Conservation (phyloP, 35 echinoderm and acorn worm genomes). For the Diadema setosum region DNA sequence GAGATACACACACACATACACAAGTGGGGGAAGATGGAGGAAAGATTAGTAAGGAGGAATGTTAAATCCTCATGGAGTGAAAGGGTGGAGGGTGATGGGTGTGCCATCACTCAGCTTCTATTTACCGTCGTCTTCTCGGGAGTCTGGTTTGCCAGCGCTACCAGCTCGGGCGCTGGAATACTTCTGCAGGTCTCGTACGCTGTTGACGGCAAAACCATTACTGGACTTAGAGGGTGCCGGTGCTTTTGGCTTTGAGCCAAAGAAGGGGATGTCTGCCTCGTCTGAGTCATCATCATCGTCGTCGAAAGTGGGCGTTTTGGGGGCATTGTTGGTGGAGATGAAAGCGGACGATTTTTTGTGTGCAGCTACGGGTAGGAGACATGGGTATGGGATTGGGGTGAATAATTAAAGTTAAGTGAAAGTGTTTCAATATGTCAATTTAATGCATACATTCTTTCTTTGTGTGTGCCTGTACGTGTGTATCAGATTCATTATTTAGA, state of each 20-base stretch:
- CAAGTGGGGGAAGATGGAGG: too few species aligned
- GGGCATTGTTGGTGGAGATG: neutral
- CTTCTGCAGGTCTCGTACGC: conserved; percentile 77
- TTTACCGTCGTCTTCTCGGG: neutral
- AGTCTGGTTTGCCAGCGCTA: neutral
- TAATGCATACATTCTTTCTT: too few species aligned
- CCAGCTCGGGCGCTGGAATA: conserved; percentile 47
- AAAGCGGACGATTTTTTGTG: neutral
- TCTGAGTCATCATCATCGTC: neutral
- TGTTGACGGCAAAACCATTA: conserved; percentile 43
- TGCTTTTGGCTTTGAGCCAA: conserved; percentile 67
- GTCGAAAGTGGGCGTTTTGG: conserved; percentile 6
- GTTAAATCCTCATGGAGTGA: too few species aligned
- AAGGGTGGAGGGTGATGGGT: too few species aligned
- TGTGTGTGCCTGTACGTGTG: too few species aligned
- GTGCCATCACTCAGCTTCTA: too few species aligned
- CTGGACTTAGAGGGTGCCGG: neutral
- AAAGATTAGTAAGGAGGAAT: too few species aligned
- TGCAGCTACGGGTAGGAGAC: neutral
- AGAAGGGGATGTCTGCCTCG: conserved; percentile 78
- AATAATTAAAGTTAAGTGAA: too few species aligned
- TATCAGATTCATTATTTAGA: too few species aligned
- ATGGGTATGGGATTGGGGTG: neutral
- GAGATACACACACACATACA: too few species aligned
- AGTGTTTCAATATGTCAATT: too few species aligned